These are phyloP conservation scores for Hemibagrus guttatus DNA, from an alignment of 2,797 vertebrate genomes.

Conservation along the genomic window DNA sequence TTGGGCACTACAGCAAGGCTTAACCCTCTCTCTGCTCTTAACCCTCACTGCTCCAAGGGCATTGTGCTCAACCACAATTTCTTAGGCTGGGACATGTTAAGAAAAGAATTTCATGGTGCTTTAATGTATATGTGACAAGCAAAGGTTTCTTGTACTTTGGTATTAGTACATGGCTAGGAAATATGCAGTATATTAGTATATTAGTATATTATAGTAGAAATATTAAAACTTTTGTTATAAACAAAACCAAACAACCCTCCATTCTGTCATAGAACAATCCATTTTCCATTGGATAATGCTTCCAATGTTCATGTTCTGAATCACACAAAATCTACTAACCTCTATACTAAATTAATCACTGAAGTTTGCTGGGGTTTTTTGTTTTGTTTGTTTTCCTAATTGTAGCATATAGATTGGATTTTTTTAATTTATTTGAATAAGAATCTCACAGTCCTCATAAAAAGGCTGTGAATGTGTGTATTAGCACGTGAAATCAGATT, in stretches of 20 bases:
- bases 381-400: not conserved
- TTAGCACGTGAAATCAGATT: not conserved
- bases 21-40: too few relatives aligned
- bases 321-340: not conserved
- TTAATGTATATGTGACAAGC: too few relatives aligned
- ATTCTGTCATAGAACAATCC: not conserved
- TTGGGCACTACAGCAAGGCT: too few relatives aligned
- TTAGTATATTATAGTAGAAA: too few relatives aligned
- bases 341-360: not conserved
- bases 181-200: too few relatives aligned
- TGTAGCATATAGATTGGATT: not conserved
- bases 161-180: not conserved
- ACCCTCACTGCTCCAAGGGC: too few relatives aligned
- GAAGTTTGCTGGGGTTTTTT: not conserved
- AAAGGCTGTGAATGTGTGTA: not conserved
- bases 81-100: too few relatives aligned
- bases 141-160: not conserved
- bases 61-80: too few relatives aligned
- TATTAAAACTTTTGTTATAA: not conserved
- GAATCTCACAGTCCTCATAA: not conserved
- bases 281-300: not conserved
- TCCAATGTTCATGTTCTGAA: not conserved
- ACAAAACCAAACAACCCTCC: not conserved
- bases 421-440: not conserved
- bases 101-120: too few relatives aligned